These are phyloP conservation scores for Diachasma alloeum DNA, from an alignment of 1,140 invertebrate genomes.

Conservation along the genomic window DNA sequence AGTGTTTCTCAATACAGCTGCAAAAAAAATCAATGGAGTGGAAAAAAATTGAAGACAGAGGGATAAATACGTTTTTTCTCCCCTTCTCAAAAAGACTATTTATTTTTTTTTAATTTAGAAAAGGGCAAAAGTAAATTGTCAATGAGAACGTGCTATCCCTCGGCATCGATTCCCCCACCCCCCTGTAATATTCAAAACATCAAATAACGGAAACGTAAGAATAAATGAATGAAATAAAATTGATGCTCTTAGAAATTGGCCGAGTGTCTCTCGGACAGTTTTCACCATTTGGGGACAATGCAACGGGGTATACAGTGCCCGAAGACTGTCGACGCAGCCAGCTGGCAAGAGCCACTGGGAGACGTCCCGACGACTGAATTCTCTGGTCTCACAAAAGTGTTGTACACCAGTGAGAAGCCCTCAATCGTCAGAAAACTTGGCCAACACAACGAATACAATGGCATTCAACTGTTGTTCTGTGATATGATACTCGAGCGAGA, in stretches of 20 bases:
- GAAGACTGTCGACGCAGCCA: neutral
- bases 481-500: neutral
- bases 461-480: neutral
- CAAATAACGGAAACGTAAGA: neutral
- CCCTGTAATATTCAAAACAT: neutral
- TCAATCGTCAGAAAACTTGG: neutral
- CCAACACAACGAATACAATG: neutral
- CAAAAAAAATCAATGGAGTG: no score
- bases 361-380: neutral
- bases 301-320: neutral
- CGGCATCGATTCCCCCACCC: no score
- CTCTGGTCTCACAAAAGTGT: neutral
- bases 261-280: neutral
- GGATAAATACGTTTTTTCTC: no score
- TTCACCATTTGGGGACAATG: slow-evolving; percentile 1
- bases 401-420: neutral
- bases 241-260: neutral
- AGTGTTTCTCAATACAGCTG: no score
- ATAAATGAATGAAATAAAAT: slow-evolving; percentile 3
- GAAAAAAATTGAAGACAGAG: no score
- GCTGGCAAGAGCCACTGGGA: neutral
- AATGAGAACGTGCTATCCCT: no score
- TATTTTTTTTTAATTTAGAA: no score
- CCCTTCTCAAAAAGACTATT: no score
- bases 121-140: no score